phyloP scores from a whole-genome alignment of 1,140 invertebrate species.

The Dryas iulia region DNA sequence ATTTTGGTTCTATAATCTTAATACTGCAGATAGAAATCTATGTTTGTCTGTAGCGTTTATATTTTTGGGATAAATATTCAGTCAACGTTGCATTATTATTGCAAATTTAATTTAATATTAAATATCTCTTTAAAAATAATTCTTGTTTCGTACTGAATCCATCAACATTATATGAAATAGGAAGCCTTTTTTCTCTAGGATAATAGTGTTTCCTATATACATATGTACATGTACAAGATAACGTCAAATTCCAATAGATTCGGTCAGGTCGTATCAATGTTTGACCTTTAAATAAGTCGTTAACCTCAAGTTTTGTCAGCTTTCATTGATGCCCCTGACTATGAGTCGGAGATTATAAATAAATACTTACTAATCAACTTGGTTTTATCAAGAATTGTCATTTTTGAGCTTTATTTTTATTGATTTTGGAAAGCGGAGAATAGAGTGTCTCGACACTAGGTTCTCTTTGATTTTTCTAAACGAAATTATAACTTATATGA shows the following conservation, averaged over 20 bases:
- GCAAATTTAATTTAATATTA: no score
- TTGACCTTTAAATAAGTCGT: slow-evolving; percentile 2
- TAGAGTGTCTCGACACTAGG: no score
- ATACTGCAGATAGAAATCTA: no score
- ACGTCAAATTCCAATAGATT: background rate
- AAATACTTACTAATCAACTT: background rate
- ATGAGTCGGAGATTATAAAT: background rate
- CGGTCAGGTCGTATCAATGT: background rate
- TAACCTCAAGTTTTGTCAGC: slow-evolving; percentile 3
- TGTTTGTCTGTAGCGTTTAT: no score
- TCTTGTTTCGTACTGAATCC: background rate
- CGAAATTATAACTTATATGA: no score
- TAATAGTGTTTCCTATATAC: background rate
- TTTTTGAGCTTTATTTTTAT: background rate
- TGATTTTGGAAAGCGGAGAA: no score
- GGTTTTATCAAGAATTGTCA: background rate
- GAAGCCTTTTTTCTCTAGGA: background rate
- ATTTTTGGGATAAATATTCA: no score
- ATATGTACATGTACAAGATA: background rate
- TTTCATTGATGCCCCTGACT: background rate
- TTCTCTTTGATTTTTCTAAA: no score
- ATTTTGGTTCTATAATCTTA: no score
- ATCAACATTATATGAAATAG: no score
- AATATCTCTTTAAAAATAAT: background rate
- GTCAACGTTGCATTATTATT: no score